Base-by-base conservation (phyloP, 2,888 invertebrate species). In the Eupithecia vulgata region DNA sequence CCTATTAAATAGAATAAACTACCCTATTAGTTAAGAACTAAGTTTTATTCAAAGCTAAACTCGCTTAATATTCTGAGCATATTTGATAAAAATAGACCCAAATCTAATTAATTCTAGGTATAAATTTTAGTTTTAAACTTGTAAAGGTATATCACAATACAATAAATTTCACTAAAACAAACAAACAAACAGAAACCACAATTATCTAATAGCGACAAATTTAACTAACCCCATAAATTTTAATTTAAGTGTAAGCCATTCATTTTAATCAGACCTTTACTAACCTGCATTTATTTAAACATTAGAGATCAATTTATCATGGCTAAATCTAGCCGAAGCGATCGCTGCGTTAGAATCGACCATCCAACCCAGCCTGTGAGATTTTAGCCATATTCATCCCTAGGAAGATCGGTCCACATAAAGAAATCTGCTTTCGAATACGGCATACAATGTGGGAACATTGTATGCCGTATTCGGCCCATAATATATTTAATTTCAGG, bases 181-280 rank as follows among this genome's bases (percentile, higher is more conserved):
- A 71, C 74, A 52, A 76, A 71, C 74, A 52, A 80, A 79, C 78
- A 76, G 70, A 79, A 77, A 78, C 76, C 71, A 74, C 74, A 67
- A 78, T 79, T 81, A 85, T 80, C 68, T 61, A 80, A 82, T 83
- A 81, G 79, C 78, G 79, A 82, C 82, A 81, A 81, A 80, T 81
- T 78, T 61, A 74, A 72, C 12, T 68, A 69, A 15, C 37, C 37
- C 57, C 64, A 81, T 84, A 77, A 80, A 81, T 81, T 82, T 76
- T 81, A 73, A 81, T 83, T 67, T 30, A 73, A 78, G 48, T 30
- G 30, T 4, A 30, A 62, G 12, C 69, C 30, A 35, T 76, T 70
- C 73, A 80, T 34, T 76, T 73, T 67, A 66, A 73, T 65, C 35
- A 45, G 75, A 76, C 42, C 75, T 67, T 67, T 68, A 21, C 65